Evolutionary conservation across 2,797 vertebrate species (phyloP).

Genomic region (Rhinella marina): DNA sequence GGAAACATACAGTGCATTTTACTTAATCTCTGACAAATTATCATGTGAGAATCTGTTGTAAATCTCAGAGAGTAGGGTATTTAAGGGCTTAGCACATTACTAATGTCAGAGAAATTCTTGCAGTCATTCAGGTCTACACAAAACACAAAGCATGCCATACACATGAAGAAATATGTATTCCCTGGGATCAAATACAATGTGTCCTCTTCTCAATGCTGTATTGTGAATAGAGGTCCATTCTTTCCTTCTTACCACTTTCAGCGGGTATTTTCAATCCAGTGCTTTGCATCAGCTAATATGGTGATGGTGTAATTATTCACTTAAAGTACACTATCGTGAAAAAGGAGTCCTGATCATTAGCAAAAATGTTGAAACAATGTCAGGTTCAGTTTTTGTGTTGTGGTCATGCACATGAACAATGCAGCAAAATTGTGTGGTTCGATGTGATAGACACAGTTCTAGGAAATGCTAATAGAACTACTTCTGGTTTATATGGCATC

Average conservation of each 20-base stretch:
- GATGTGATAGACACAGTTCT: background rate
- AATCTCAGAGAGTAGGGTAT: background rate
- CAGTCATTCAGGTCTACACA: background rate
- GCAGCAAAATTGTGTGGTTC: background rate
- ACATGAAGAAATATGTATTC: background rate
- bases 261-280: no score
- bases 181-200: background rate
- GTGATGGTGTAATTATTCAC: background rate
- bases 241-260: background rate
- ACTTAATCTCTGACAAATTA: background rate
- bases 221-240: background rate
- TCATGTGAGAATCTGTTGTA: background rate
- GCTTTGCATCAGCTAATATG: background rate
- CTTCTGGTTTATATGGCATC: background rate
- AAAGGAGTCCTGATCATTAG: background rate
- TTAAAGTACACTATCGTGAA: background rate
- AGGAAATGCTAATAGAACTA: background rate
- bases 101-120: background rate
- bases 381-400: background rate
- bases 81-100: background rate
- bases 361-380: background rate
- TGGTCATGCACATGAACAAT: background rate
- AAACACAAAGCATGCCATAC: background rate
- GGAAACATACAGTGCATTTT: background rate
- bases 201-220: background rate